Evolutionary conservation across 2,888 invertebrate species (phyloP).

Genomic region (Eutolmus rufibarbis): DNA sequence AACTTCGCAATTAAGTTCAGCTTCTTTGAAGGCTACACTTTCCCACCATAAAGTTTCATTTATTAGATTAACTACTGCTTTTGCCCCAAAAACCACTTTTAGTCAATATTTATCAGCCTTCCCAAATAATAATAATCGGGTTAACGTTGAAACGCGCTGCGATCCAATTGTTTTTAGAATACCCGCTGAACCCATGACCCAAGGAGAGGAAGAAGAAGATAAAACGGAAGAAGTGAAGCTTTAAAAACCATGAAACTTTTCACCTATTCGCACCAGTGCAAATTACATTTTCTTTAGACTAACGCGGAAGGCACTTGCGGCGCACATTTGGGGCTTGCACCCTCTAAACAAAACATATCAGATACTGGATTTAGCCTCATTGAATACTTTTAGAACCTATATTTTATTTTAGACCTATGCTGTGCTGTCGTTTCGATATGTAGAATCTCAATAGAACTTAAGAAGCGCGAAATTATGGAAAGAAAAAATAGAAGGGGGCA

Average conservation of each 20-base stretch:
- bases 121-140: conserved; percentile 5
- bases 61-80: conserved; percentile 4
- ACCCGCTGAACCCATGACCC: neutral
- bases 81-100: neutral
- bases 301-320: neutral
- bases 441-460: no score
- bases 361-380: no score
- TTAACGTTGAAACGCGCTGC: neutral
- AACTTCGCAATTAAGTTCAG: neutral
- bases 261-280: neutral
- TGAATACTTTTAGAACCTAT: no score
- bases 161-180: neutral
- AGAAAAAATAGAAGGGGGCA: no score
- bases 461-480: no score
- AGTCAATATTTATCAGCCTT: neutral
- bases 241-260: neutral
- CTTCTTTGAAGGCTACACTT: neutral
- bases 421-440: no score
- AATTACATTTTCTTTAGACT: neutral
- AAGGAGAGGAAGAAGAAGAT: neutral
- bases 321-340: neutral
- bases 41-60: neutral
- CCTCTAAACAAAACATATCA: no score
- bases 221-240: neutral
- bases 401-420: no score